Conservation (phyloP, 2,888 invertebrate species). For the Volucella bombylans region DNA sequence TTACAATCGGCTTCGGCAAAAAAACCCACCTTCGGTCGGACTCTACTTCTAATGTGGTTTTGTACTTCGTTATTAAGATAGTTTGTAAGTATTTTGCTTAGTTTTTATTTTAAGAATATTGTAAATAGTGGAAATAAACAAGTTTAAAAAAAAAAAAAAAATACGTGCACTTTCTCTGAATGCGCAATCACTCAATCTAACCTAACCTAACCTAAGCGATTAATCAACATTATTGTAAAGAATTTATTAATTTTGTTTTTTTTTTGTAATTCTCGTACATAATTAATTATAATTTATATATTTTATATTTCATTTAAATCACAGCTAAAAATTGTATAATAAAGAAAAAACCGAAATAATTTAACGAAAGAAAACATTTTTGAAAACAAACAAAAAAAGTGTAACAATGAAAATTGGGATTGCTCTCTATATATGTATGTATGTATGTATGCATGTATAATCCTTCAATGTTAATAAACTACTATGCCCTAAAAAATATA, state of each 20-base stretch:
- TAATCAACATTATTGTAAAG: conserved; percentile 14
- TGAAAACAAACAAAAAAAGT: conserved; percentile 28
- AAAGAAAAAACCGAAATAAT: conserved; percentile 12
- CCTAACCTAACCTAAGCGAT: conserved; percentile 28
- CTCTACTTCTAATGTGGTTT: too few species aligned
- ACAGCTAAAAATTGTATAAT: conserved; percentile 64
- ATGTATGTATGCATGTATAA: conserved; percentile 10
- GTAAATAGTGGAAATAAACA: too few species aligned
- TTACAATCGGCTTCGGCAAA: too few species aligned
- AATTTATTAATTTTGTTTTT: conserved; percentile 47
- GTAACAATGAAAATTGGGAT: conserved; percentile 25
- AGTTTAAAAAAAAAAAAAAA: too few species aligned
- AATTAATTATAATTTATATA: conserved; percentile 51
- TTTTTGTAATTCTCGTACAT: conserved; percentile 59
- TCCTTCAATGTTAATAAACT: conserved; percentile 27
- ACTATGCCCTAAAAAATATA: conserved; percentile 16
- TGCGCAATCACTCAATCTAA: conserved; percentile 1
- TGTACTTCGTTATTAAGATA: too few species aligned
- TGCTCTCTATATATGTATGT: conserved; percentile 33
- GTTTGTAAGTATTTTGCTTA: too few species aligned
- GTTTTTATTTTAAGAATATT: too few species aligned
- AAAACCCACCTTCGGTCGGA: too few species aligned
- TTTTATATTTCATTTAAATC: conserved; percentile 51
- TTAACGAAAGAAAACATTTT: conserved; percentile 1
- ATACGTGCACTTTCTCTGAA: not conserved